phyloP scores from a whole-genome alignment of 2,797 vertebrate species.

The Vultur gryphus region DNA sequence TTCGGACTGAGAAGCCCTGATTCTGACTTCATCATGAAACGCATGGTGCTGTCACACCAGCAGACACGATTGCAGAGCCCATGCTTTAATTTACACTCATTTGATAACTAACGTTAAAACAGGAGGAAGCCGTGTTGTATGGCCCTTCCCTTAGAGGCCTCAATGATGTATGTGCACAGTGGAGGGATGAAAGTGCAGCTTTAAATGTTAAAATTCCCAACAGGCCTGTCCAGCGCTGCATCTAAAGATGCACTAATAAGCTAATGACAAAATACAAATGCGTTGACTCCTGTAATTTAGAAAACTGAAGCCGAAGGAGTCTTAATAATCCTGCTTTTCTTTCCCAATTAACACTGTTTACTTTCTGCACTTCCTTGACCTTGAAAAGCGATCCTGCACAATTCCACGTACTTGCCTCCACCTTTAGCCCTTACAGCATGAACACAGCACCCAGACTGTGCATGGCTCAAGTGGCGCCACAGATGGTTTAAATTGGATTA shows the following conservation, averaged over 20 bases:
- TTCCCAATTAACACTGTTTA: slow-evolving; percentile 21
- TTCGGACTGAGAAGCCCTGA: background rate
- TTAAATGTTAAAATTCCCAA: background rate
- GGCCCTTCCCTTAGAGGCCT: background rate
- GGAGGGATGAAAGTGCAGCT: background rate
- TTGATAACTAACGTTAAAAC: background rate
- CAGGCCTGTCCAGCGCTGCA: background rate
- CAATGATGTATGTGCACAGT: background rate
- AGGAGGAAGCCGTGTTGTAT: background rate
- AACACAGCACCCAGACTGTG: background rate
- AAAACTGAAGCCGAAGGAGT: background rate
- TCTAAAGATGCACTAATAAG: background rate
- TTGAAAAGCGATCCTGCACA: background rate
- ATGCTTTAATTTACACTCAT: background rate
- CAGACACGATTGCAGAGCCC: background rate
- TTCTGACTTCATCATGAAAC: background rate
- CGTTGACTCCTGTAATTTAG: slow-evolving; percentile 1
- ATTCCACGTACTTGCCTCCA: background rate
- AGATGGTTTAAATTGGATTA: background rate
- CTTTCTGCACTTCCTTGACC: slow-evolving; percentile 2
- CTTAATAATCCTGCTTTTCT: slow-evolving; percentile 30
- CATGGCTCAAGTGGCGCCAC: background rate
- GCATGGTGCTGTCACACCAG: rapidly evolving
- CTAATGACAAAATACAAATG: slow-evolving; percentile 33
- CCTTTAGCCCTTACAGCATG: background rate